Base-by-base conservation (phyloP, 2,113 vertebrate species). In the Eira barbara region DNA sequence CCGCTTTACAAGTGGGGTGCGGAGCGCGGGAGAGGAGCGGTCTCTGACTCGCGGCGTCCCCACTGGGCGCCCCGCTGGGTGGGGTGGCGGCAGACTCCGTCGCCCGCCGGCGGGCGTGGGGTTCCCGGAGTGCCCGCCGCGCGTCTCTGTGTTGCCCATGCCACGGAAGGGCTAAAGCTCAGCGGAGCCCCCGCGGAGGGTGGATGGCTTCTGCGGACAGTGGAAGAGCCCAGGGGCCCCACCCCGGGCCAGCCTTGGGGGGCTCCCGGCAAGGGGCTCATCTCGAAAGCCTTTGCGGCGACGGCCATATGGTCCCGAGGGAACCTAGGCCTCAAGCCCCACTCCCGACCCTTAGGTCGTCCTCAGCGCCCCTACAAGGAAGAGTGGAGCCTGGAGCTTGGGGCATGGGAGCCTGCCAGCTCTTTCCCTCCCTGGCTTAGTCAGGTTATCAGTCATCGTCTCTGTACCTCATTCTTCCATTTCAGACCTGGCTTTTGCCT, bases 401-500 rank as follows among this genome's bases (percentile, higher is more conserved):
- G 52, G 76, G 36, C 34, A 36, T 6, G n/a, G 6, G 67, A 83
- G 27, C 59, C 3, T 14, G 57, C 18, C n/a, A 31, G 80, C 8
- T 21, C n/a, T 36, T 6, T 81, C 27, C 71, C 12, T 57, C 18
- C 27, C 27, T 17, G 15, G 52, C 27, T 61, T 42, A 76, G 42
- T 29, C 29, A 59, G 61, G 3, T 49, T 76, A 36, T 57, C 79
- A 52, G 12, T 90, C 80, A 36, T 10, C 8, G 27, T 49, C 47
- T 67, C 17, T n/a, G 11, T 21, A 57, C 34, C 47, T 55, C 73
- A 1, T 65, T 61, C 82, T 80, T 93, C 59, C 31, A 23, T 74
- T 69, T n/a, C 45, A 91, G 31, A 89, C 39, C 13, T 31, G 61
- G 29, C 47, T 29, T 94, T 82, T 89, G 36, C 88, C 76, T 84